Evolutionary conservation across 2,113 vertebrate genomes (phyloP), one percentile per base, ranked within the genome.

Genomic region (Phalacrocorax aristotelis): DNA sequence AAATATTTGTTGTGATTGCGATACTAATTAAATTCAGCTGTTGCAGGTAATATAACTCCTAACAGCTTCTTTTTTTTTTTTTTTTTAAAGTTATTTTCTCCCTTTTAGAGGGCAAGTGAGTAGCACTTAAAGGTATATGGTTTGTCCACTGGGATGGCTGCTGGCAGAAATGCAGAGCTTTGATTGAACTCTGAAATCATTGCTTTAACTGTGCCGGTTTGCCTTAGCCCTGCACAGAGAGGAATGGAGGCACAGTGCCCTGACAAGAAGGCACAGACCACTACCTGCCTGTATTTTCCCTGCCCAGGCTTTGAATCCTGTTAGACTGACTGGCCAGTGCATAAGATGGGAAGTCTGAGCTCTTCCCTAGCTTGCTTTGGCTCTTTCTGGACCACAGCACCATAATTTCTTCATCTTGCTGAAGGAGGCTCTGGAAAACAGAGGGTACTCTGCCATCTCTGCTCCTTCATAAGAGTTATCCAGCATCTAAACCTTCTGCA

Each of bases 11-110:
- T 97, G 93, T 97, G 94, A 95, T 98, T 96, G 90, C 2, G 16
- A 60, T 78, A 93, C 95, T 97, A 97, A 97, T 97, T 97, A 97
- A 96, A 90, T 95, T 95, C 96, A 95, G 92, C 89, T 98, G 97
- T 80, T 93, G 80, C 93, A 96, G 93, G 95, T 96, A 97, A 95
- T 95, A 95, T 95, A 96, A 97, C 57, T 83, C 96, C 87, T 84
- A 89, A 91, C 71, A 92, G 95, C 30, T 90, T 90, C 27, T 90
- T 90, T 91, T 60, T 48, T 48, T 62, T 27, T 64, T 15, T 62
- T 84, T 77, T 62, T 46, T 44, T 23, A 0, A 51, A 64, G 54
- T 77, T 71, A 91, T 72, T 93, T 96, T 96, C 84, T 95, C 58
- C 78, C 70, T 91, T 95, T 93, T 83, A 87, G 90, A 69, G 81